Percentiles rank a stretch among this genome's conserved stretches.
phyloP scores from a whole-genome alignment of 2,888 invertebrate genomes.

The Seira musarum region DNA sequence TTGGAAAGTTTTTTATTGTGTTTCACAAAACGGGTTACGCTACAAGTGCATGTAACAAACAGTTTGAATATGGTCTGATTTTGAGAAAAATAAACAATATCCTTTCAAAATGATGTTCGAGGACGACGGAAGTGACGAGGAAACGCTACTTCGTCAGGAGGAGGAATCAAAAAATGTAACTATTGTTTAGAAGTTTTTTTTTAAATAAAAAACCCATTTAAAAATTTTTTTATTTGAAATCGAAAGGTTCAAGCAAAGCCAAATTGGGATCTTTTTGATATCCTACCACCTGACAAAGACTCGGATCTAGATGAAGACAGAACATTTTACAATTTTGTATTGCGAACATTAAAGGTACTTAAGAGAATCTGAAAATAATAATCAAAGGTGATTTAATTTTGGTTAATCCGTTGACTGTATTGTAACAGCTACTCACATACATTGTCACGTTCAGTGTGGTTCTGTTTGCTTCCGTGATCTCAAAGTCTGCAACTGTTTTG shows the following conservation, averaged over 20 bases:
- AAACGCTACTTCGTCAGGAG: constrained; percentile 22
- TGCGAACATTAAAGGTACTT: constrained; percentile 70
- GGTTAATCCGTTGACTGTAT: constrained; percentile 48
- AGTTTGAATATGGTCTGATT: no score
- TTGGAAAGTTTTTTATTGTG: no score
- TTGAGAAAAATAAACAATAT: neutral
- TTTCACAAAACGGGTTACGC: no score
- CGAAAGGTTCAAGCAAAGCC: neutral
- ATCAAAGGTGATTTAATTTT: neutral
- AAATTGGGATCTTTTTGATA: constrained; percentile 73
- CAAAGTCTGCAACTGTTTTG: constrained; percentile 72
- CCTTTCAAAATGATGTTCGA: constrained; percentile 18
- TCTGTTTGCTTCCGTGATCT: constrained; percentile 72
- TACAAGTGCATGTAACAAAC: no score
- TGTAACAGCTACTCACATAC: constrained; percentile 71
- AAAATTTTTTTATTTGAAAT: no score
- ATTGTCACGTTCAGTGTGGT: constrained; percentile 73
- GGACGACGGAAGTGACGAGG: constrained; percentile 30
- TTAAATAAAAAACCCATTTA: no score
- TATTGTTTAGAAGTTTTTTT: no score
- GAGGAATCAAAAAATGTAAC: constrained; percentile 10
- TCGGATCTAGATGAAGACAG: constrained; percentile 70
- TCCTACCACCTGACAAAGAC: constrained; percentile 72
- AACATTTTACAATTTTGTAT: constrained; percentile 70
- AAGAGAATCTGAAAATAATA: neutral